phyloP scores from a whole-genome alignment of 2,888 invertebrate genomes.

The Esperia sulphurella region DNA sequence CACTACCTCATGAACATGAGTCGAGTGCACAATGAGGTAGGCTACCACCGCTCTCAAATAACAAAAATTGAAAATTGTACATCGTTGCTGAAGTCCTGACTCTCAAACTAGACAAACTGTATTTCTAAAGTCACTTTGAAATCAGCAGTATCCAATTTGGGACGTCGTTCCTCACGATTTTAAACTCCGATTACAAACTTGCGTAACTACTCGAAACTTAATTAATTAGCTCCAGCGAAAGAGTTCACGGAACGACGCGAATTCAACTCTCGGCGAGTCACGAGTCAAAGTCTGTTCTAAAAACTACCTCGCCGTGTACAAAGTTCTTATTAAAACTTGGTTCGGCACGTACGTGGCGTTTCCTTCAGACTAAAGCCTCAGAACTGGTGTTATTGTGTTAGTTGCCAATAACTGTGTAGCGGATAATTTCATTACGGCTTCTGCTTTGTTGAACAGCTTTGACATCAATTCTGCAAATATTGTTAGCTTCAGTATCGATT shows the following conservation, averaged over 20 bases:
- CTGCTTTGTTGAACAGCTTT: neutral
- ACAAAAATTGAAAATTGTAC: too few relatives aligned
- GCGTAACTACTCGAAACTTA: slow-evolving; percentile 7
- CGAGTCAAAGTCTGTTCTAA: neutral
- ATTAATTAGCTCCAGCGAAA: slow-evolving; percentile 7
- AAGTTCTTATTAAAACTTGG: neutral
- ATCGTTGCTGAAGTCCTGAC: too few relatives aligned
- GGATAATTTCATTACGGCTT: neutral
- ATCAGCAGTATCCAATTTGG: neutral
- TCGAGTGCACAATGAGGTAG: too few relatives aligned
- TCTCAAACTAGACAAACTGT: too few relatives aligned
- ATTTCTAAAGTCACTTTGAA: too few relatives aligned
- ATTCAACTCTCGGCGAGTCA: neutral
- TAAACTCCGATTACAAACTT: neutral
- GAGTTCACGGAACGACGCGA: neutral
- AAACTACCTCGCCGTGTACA: neutral
- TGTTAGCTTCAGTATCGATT: too few relatives aligned
- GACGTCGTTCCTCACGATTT: neutral
- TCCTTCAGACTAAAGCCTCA: neutral
- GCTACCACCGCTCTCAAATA: too few relatives aligned
- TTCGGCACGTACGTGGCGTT: neutral
- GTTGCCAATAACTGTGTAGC: neutral
- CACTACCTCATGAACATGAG: too few relatives aligned
- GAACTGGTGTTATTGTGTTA: neutral
- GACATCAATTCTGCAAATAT: neutral